Percentiles rank a stretch among this genome's conserved stretches.
Evolutionary conservation across 1,140 invertebrate species (phyloP).

Genomic region (Drosophila azteca): DNA sequence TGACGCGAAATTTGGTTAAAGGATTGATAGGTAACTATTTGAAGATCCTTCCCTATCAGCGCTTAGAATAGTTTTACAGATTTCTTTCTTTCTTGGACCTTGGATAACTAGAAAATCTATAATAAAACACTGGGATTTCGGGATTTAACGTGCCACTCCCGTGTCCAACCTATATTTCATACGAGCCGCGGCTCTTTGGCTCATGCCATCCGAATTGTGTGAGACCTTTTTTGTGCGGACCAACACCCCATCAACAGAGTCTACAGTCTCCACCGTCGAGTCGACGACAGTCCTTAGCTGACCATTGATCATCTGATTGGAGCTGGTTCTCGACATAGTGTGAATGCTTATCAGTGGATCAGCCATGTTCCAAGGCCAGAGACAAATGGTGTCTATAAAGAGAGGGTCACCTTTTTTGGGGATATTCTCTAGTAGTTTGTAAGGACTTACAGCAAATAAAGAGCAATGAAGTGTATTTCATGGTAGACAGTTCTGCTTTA

Average conservation of each 20-base stretch:
- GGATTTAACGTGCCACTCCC: neutral
- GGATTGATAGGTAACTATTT: too few relatives aligned
- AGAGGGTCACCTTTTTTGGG: too few relatives aligned
- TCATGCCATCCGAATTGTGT: neutral
- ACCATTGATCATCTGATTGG: neutral
- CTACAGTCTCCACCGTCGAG: neutral
- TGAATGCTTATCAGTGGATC: neutral
- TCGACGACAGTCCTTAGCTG: constrained; percentile 2
- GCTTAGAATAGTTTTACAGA: too few relatives aligned
- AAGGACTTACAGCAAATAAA: neutral
- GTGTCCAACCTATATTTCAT: neutral
- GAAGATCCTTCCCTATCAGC: too few relatives aligned
- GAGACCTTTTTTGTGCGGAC: neutral
- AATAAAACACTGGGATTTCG: too few relatives aligned
- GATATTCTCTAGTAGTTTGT: too few relatives aligned
- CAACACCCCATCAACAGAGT: neutral
- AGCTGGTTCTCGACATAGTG: constrained; percentile 2
- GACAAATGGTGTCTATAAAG: neutral
- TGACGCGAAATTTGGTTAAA: too few relatives aligned
- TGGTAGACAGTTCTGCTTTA: neutral
- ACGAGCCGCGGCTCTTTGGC: neutral
- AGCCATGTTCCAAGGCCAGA: neutral
- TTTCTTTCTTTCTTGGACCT: too few relatives aligned
- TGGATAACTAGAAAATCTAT: too few relatives aligned
- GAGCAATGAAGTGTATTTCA: constrained; percentile 10